Evolutionary conservation across 2,797 vertebrate species (phyloP).

Genomic region (Galagoides demidoff): DNA sequence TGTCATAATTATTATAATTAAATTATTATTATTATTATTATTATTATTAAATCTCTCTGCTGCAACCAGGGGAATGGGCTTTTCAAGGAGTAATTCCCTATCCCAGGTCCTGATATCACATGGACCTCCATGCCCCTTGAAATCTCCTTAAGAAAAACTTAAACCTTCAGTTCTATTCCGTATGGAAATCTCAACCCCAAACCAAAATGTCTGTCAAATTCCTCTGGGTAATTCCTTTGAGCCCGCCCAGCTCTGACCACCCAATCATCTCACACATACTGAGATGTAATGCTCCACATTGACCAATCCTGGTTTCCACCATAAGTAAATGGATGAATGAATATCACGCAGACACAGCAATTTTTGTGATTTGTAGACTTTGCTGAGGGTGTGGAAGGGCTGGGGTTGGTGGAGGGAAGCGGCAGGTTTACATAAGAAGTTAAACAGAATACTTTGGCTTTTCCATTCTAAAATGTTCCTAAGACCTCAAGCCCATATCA

Average conservation of each 20-base stretch:
- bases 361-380: not conserved
- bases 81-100: too few species aligned
- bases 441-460: not conserved
- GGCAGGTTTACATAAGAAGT: not conserved
- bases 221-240: not conserved
- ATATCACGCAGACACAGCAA: not conserved
- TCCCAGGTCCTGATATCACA: not conserved
- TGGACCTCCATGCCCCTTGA: not conserved
- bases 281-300: fast-evolving
- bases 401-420: not conserved
- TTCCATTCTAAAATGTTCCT: not conserved
- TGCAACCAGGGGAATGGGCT: too few species aligned
- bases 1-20: not conserved
- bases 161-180: not conserved
- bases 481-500: not conserved
- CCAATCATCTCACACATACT: too few species aligned
- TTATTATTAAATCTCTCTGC: too few species aligned
- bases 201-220: not conserved
- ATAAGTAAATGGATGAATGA: not conserved
- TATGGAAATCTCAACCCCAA: not conserved
- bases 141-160: not conserved
- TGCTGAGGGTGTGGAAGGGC: not conserved
- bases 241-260: not conserved
- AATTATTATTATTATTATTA: too few species aligned
- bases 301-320: not conserved